Base-by-base conservation (phyloP, 2,888 invertebrate genomes). In the Leptinotarsa juncta region DNA sequence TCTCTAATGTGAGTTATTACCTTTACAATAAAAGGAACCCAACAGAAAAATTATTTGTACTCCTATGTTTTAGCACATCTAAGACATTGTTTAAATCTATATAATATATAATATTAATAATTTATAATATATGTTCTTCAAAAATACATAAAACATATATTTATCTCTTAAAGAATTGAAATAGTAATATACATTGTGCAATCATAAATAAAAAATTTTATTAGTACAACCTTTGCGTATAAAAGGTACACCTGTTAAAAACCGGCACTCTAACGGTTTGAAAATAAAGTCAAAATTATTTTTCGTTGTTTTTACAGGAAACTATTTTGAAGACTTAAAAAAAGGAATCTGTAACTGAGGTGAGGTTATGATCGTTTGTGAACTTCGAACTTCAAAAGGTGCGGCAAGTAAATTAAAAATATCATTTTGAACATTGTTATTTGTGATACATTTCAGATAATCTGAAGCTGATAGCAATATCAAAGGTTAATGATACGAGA, bases 401-500 rank as follows among this genome's bases (percentile, higher is more conserved):
- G 67, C 67, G 67, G 67, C 32, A 51, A 23, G 50, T 10, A 50
- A 23, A 20, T 26, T 51, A 23, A 53, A 66, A 65, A 26, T n/a
- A 49, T 18, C 12, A 26, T 18, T 57, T 57, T 57, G 20, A 57
- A 57, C 15, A 23, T 50, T 50, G 23, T 66, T 48, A 23, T 49
- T 15, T 48, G 12, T 10, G 32, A 20, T 66, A 10, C 18, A n/a
- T 16, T 49, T 50, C 12, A 51, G 67, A 67, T 67, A 67, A 67
- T 49, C 50, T 16, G 23, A 50, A 26, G n/a, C 16, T 32, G 67
- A 50, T 67, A 67, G 4, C 51, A n/a, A 68, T 68, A 68, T 12
- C 69, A 69, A 69, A 69, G 69, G 69, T 69, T 69, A 42, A 69
- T n/a, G 12, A 62, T 16, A 42, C 42, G 32, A 62, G 42, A 32